Base-by-base conservation (phyloP, 2,113 vertebrate genomes). In the Tylochromis polylepis region DNA sequence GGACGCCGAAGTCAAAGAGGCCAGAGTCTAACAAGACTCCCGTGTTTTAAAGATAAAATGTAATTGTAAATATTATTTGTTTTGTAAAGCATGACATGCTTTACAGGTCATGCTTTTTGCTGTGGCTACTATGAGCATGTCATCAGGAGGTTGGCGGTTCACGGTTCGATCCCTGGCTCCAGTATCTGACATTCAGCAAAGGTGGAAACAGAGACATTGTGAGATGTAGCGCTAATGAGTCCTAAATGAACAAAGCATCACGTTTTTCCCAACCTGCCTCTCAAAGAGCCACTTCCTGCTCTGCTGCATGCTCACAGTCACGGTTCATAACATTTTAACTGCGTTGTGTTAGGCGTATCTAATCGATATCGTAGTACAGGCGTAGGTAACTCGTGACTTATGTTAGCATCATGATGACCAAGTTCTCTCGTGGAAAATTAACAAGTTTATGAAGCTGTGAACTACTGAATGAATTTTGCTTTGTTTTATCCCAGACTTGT, bases 301-400 rank as follows among this genome's bases (percentile, higher is more conserved):
- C 20, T 0, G 20, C 0, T 22, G 2, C 4, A 24, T 41, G n/a
- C 62, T 67, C 38, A 70, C 12, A 24, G 36, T 38, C 36, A 8
- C 15, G 65, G 3, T 15, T 70, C 36, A 5, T 24, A 43, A 43
- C 12, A 70, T 24, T 70, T 70, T 3, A 0, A 10, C 65, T 46
- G n/a, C 11, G 38, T 67, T 38, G 34, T 65, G 6, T n/a, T 59
- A 18, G 57, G 27, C 20, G 29, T 60, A 41, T 41, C 62, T 1
- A 16, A 43, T 70, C 22, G 0, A 43, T 70, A 14, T 49, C 67
- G 29, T 3, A 27, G 2, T 0, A 46, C 38, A 72, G 5, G 0
- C 51, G 70, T 27, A 46, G 9, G 67, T 27, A 2, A 60, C 59
- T 62, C 18, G 7, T 7, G 60, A 36, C 1, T 62, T 6, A 6